Percentiles rank a stretch among this genome's conserved stretches.
Evolutionary conservation across 2,797 vertebrate species (phyloP).

Genomic region (Epinephelus malabaricus): DNA sequence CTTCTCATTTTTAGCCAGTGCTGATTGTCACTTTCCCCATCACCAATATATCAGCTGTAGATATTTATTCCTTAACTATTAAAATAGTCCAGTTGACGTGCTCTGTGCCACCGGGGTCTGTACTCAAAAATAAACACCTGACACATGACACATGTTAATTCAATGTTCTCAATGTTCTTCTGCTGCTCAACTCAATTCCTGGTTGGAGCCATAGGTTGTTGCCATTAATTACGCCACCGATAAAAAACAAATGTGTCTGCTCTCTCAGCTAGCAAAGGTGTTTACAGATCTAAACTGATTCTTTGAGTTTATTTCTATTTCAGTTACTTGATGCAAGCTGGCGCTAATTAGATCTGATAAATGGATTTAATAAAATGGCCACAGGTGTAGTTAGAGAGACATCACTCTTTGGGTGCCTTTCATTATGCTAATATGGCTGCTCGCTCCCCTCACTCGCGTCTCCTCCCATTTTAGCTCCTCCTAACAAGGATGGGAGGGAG

Average conservation of each 20-base stretch:
- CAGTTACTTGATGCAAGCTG: conserved; percentile 17
- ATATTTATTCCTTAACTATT: background rate
- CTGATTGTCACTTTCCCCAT: background rate
- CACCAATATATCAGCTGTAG: no score
- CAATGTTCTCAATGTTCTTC: conserved; percentile 5
- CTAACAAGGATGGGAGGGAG: no score
- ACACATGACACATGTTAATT: conserved; percentile 26
- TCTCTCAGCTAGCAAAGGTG: conserved; percentile 39
- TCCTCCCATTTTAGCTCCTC: no score
- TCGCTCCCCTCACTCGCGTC: no score
- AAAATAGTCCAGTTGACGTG: conserved; percentile 2
- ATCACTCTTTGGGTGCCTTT: background rate
- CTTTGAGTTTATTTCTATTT: conserved; percentile 32
- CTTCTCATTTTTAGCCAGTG: conserved; percentile 4
- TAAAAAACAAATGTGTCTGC: conserved; percentile 25
- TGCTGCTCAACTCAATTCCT: conserved; percentile 23
- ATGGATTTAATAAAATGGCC: conserved; percentile 12
- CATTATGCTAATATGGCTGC: no score
- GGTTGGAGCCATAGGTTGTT: conserved; percentile 19
- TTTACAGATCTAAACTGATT: conserved; percentile 42
- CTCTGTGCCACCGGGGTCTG: background rate
- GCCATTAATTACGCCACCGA: conserved; percentile 30
- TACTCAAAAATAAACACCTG: background rate
- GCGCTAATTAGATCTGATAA: conserved; percentile 29
- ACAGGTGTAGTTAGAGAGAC: background rate